A percentile compares a stretch with the other conserved stretches of the same genome.
Conservation (phyloP, 2,888 invertebrate genomes). For the Dusona sp. region DNA sequence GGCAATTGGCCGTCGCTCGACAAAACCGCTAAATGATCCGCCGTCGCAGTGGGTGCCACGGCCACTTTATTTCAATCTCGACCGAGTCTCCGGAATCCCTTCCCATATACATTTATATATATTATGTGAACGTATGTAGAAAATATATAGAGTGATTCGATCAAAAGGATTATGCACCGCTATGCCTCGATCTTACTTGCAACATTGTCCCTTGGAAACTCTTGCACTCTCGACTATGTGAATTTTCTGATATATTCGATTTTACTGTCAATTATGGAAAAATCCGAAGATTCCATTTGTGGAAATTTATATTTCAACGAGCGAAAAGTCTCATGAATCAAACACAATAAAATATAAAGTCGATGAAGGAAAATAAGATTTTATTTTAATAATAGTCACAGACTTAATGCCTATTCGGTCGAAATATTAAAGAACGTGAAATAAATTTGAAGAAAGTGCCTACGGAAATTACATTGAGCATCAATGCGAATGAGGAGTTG, state of each 20-base stretch:
- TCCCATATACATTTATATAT: slow-evolving; percentile 22
- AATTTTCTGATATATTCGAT: neutral
- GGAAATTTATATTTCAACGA: too few species aligned
- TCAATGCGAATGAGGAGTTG: neutral
- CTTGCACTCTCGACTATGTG: neutral
- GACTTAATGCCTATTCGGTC: neutral
- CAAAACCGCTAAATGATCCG: slow-evolving; percentile 85
- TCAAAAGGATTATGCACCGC: neutral
- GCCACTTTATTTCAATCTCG: slow-evolving; percentile 85
- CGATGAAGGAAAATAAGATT: too few species aligned
- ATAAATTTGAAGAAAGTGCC: neutral
- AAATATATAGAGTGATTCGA: neutral
- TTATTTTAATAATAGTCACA: too few species aligned
- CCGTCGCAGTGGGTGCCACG: slow-evolving; percentile 82
- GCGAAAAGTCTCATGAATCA: too few species aligned
- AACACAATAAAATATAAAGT: too few species aligned
- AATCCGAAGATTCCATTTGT: too few species aligned
- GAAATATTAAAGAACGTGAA: too few species aligned
- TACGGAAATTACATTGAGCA: neutral
- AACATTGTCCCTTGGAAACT: neutral
- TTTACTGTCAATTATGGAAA: too few species aligned
- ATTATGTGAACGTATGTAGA: neutral
- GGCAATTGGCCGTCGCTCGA: slow-evolving; percentile 85
- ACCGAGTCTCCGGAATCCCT: slow-evolving; percentile 72
- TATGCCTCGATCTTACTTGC: neutral